Percentiles rank a stretch among this genome's conserved stretches.
phyloP scores from a whole-genome alignment of 2,797 vertebrate genomes.

The Paramormyrops hopkinsi region DNA sequence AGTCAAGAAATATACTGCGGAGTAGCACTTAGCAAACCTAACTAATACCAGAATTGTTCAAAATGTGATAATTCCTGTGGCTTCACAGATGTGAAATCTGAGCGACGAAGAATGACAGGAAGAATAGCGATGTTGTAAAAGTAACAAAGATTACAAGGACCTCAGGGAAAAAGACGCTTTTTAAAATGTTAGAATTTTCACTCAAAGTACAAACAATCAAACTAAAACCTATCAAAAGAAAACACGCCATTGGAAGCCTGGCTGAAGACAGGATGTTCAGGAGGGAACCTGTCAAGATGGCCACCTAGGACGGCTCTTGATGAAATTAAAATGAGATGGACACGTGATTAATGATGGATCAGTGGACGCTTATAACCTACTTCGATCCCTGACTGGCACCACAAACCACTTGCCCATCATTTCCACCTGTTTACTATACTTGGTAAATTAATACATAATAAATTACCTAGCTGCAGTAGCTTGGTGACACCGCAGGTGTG shows the following conservation, averaged over 20 bases:
- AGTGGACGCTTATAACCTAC: background rate
- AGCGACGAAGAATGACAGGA: background rate
- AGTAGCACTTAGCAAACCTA: background rate
- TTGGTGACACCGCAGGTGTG: background rate
- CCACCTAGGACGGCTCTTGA: background rate
- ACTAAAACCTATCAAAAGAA: background rate
- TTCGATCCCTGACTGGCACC: background rate
- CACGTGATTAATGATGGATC: background rate
- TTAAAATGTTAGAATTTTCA: background rate
- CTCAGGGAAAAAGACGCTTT: background rate
- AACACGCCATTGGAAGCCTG: background rate
- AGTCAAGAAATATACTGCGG: background rate
- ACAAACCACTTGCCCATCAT: background rate
- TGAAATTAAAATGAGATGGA: background rate
- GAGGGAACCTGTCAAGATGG: background rate
- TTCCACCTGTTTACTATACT: background rate
- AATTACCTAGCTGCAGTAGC: background rate
- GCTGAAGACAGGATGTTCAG: background rate
- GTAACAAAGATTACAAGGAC: background rate
- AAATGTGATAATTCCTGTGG: background rate
- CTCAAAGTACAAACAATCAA: background rate
- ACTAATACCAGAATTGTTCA: background rate
- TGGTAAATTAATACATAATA: background rate
- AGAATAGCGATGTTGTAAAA: background rate
- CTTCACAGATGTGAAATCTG: background rate